These are phyloP conservation scores for Apocheima hispidaria DNA, from an alignment of 2,888 invertebrate genomes.

Conservation along the genomic window DNA sequence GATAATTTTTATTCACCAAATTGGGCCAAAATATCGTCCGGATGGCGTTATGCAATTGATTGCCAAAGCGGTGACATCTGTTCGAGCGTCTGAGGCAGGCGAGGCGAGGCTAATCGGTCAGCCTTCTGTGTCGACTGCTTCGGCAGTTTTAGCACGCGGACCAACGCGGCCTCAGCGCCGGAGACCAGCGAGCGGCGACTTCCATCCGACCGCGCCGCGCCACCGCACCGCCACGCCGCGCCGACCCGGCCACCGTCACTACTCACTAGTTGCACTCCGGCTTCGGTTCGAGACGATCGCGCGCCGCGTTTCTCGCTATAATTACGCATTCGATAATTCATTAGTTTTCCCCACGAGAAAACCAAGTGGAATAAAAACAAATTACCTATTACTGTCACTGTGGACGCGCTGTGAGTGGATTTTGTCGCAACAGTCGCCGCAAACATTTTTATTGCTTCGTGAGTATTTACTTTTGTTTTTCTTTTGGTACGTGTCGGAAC, in stretches of 20 bases:
- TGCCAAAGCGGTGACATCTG: slow-evolving; percentile 52
- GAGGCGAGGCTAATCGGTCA: slow-evolving; percentile 70
- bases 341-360: slow-evolving; percentile 78
- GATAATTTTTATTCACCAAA: slow-evolving; percentile 22
- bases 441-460: slow-evolving; percentile 54
- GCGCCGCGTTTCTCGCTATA: slow-evolving; percentile 32
- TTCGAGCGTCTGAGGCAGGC: slow-evolving; percentile 38
- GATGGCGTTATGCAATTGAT: slow-evolving; percentile 50
- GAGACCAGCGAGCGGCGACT: slow-evolving; percentile 13
- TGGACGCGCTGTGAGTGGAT: slow-evolving; percentile 67
- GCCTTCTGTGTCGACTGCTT: slow-evolving; percentile 46
- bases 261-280: slow-evolving; percentile 38
- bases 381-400: slow-evolving; percentile 46
- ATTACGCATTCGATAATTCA: slow-evolving; percentile 61
- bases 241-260: background rate
- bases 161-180: slow-evolving; percentile 51
- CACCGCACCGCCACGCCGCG: background rate
- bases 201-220: background rate
- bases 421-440: slow-evolving; percentile 43
- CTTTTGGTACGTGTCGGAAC: slow-evolving; percentile 49
- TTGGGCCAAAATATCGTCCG: slow-evolving; percentile 39
- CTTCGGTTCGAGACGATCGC: slow-evolving; percentile 23
- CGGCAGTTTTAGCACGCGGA: slow-evolving; percentile 48
- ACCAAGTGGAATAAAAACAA: slow-evolving; percentile 74
- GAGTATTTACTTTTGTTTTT: slow-evolving; percentile 56